Percentiles rank a stretch among this genome's conserved stretches.
Evolutionary conservation across 1,140 invertebrate species (phyloP).

Genomic region (Cherax destructor): DNA sequence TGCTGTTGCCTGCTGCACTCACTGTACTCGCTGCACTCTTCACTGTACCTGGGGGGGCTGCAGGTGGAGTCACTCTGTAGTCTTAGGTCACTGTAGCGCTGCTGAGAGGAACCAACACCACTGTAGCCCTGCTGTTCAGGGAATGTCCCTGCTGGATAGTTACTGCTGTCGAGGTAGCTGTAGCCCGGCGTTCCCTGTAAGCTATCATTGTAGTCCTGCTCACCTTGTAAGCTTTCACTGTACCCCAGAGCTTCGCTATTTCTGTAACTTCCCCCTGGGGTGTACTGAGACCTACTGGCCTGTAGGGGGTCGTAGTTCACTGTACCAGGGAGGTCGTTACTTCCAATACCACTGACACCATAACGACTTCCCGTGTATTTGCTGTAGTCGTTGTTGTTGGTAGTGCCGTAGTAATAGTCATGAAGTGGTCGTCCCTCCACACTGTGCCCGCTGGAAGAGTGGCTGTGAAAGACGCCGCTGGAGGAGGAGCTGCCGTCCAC

Average conservation of each 20-base stretch:
- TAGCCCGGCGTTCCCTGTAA: background rate
- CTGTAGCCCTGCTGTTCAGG: too few species aligned
- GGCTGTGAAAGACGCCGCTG: background rate
- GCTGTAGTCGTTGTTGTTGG: conserved; percentile 65
- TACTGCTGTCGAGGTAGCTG: conserved; percentile 12
- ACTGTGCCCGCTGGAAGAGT: background rate
- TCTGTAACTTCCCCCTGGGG: conserved; percentile 1
- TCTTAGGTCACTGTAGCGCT: too few species aligned
- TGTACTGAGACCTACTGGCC: background rate
- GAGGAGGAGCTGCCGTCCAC: background rate
- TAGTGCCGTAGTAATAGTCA: conserved; percentile 27
- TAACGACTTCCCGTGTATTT: conserved; percentile 23
- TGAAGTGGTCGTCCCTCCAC: background rate
- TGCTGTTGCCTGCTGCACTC: conserved; percentile 6
- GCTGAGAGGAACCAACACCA: too few species aligned
- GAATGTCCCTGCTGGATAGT: background rate
- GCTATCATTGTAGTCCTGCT: background rate
- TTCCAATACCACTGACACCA: too few species aligned
- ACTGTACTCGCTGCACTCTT: conserved; percentile 19
- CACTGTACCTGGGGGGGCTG: background rate
- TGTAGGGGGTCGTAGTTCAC: conserved; percentile 4
- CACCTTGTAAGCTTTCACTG: conserved; percentile 1
- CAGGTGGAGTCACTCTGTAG: too few species aligned
- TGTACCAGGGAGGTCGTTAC: conserved; percentile 12
- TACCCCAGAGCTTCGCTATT: background rate